Base-by-base conservation (phyloP, 1,140 invertebrate species). In the Diorhabda sublineata region DNA sequence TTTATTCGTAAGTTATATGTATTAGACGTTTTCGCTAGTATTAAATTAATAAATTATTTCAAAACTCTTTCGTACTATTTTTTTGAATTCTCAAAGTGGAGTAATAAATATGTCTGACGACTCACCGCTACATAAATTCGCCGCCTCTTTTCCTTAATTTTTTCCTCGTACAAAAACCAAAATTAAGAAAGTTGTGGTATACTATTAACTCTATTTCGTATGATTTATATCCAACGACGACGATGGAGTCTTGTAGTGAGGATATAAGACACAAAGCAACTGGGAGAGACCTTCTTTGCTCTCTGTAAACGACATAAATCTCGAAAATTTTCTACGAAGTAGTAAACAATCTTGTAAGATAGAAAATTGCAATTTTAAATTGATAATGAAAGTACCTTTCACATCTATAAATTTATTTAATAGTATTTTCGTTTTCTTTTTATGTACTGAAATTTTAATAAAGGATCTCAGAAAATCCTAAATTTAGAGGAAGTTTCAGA, bases 161-260 rank as follows among this genome's bases (percentile, higher is more conserved):
- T 52, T 52, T n/a, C 47, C 6, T 52, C 4, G 6, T 52, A 2
- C 2, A 52, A 52, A 52, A 52, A 26, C 26, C 47, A 52, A 52
- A 52, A 52, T 52, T 52, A 52, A 52, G 4, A 52, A 52, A 52
- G 47, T 52, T 4, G n/a, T 8, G 47, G 47, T 52, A 52, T n/a
- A 52, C 47, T 52, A 52, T 52, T 52, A 52, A 52, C 47, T 52
- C 47, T 52, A 52, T 52, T 52, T 52, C 26, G n/a, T 52, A 52
- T 52, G 47, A 52, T 52, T 52, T 52, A 52, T 52, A 6, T 52
- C 47, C 26, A 26, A 52, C n/a, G 47, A 52, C 26, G n/a, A 52
- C 2, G 47, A 52, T 52, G 4, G 4, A 52, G 4, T 52, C 2
- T 6, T 52, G 47, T 8, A 52, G n/a, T 52, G n/a, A 4, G 47